Evolutionary conservation across 2,113 vertebrate species (phyloP), one percentile per base, ranked within the genome.

Genomic region (Oncorhynchus keta): DNA sequence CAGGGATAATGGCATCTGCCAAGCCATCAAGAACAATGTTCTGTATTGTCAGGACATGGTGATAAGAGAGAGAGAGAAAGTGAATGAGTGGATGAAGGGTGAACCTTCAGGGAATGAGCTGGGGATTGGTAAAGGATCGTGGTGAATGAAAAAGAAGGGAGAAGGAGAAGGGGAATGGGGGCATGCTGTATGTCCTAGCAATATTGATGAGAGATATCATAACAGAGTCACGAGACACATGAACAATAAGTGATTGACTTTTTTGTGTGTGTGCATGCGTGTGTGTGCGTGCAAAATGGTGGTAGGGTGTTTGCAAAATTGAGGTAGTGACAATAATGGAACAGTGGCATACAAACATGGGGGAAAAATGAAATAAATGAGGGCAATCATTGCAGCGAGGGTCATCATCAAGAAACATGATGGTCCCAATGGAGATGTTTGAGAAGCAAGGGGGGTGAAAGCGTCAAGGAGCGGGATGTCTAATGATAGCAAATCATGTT

Each of bases 1-100:
- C 80, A 82, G 69, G 85, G 82, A 92, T 89, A 92, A 91, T 90
- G 88, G 88, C 91, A 85, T 91, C 90, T 91, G 89, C 88, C 88
- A 86, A 82, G 85, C 86, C 87, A 92, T 91, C 89, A 90, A 72
- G 85, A 81, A 79, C 85, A 84, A 89, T 89, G 87, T 86, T 90
- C 81, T 81, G 89, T 83, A 67, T 83, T 78, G 77, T 76, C 26
- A 20, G 76, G 74, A 71, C 13, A 73, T 81, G 87, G 87, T 89
- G 84, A 86, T 87, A 87, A 87, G 74, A 67, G 80, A 81, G 79
- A 45, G 8, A 45, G 39, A 9, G 76, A 82, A 64, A 78, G 79
- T 74, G 77, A 85, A 82, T 73, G 84, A 68, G 24, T 9, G 76
- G 76, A 85, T 72, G 76, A 80, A 64, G 55, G 75, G 24, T 32